A percentile compares a stretch with the other conserved stretches of the same genome.
These are phyloP conservation scores for Choristoneura rosaceana DNA, from an alignment of 2,888 invertebrate genomes.

Conservation along the genomic window DNA sequence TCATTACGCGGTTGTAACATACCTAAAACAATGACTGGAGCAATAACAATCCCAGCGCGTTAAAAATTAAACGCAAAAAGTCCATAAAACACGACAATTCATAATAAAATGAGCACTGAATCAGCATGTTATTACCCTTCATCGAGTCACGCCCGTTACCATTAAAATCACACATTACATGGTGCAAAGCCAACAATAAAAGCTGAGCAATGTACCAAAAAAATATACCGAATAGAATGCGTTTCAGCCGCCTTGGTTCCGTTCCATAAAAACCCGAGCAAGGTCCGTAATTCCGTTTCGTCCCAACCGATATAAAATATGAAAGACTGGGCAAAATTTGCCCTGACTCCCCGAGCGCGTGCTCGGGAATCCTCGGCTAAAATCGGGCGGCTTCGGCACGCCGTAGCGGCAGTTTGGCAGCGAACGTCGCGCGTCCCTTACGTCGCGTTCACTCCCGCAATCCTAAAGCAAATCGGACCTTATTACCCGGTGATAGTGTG, in stretches of 20 bases:
- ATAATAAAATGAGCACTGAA: constrained; percentile 48
- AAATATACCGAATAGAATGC: constrained; percentile 77
- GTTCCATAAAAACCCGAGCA: constrained; percentile 78
- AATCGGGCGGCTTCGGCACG: constrained; percentile 66
- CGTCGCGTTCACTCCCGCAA: constrained; percentile 52
- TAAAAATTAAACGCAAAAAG: constrained; percentile 33
- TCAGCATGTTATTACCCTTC: constrained; percentile 56
- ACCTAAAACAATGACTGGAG: constrained; percentile 5
- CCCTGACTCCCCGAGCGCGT: constrained; percentile 62
- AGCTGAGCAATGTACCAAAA: constrained; percentile 46
- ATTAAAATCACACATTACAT: constrained; percentile 75
- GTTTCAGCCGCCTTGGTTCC: constrained; percentile 68
- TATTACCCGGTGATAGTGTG: constrained; percentile 70
- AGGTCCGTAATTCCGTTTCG: constrained; percentile 81
- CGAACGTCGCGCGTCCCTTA: constrained; percentile 57
- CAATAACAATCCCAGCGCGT: constrained; percentile 7
- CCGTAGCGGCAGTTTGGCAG: constrained; percentile 80
- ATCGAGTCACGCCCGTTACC: constrained; percentile 54
- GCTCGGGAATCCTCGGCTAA: constrained; percentile 55
- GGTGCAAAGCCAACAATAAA: constrained; percentile 66
- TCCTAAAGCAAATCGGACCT: constrained; percentile 47
- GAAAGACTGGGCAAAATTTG: constrained; percentile 82
- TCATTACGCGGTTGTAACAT: background rate
- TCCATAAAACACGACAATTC: constrained; percentile 57
- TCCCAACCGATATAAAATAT: constrained; percentile 83